Conservation (phyloP, 2,797 vertebrate genomes). For the Gallirallus australis region DNA sequence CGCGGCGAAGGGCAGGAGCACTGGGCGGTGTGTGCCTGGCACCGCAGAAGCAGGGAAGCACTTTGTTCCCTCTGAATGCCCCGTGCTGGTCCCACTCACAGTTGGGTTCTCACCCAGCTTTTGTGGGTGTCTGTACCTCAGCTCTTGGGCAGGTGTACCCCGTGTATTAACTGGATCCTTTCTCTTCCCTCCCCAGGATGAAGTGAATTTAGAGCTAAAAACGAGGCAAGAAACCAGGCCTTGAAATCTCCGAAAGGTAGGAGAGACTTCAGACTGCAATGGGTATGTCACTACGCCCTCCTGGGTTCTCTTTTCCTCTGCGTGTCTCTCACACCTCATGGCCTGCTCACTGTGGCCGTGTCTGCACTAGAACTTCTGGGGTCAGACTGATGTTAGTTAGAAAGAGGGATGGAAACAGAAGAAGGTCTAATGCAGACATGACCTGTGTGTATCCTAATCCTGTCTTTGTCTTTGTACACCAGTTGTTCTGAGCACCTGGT, state of each 20-base stretch:
- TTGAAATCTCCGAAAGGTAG: constrained; percentile 77
- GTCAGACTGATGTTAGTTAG: no score
- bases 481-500: constrained; percentile 7
- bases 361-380: constrained; percentile 28
- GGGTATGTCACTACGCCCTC: constrained; percentile 69
- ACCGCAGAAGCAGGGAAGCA: neutral
- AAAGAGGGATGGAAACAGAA: neutral
- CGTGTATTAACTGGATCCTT: neutral
- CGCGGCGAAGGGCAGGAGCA: neutral
- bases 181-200: constrained; percentile 75
- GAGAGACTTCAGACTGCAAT: constrained; percentile 69
- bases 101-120: neutral
- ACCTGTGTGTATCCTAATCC: neutral
- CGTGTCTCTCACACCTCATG: neutral
- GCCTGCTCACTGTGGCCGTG: neutral
- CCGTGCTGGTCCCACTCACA: fast-evolving
- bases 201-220: constrained; percentile 73
- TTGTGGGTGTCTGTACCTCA: neutral
- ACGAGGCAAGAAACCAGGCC: constrained; percentile 58
- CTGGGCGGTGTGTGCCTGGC: fast-evolving
- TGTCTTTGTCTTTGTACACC: constrained; percentile 9
- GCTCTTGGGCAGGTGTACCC: neutral
- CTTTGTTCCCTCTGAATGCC: neutral
- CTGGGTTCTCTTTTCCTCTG: constrained; percentile 67
- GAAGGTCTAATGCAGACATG: constrained; percentile 6